Evolutionary conservation across 1,140 invertebrate species (phyloP), one percentile per base, ranked within the genome.

Genomic region (Geopemphigus sp.): DNA sequence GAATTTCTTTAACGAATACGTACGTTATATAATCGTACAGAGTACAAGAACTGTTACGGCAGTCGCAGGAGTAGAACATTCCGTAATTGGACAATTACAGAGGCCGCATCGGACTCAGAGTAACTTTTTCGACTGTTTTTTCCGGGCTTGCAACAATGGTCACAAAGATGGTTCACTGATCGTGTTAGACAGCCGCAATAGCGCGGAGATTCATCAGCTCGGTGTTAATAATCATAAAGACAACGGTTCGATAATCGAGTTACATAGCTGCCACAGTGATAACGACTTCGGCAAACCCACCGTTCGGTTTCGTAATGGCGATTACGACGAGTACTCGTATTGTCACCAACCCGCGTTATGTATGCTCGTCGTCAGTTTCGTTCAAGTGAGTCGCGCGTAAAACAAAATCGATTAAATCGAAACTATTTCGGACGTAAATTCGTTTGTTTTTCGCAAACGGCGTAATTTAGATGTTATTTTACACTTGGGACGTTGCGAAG

Each of bases 271-370:
- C 47, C 1, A 50, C 47, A 12, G 47, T 50, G 47, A 50, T 50
- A 12, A 11, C 47, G 32, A 39, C 32, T 3, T 39, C 8, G 8
- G 8, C 8, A 39, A 39, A 39, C 32, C 3, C 5, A 50, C 47
- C 14, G 14, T 50, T 50, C 47, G 14, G 5, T 14, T 50, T 14
- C 47, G 14, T 50, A 50, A 6, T 50, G 12, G 8, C 32, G 32
- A 50, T 45, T n/a, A n/a, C n/a, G 5, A 45, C 39, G 89, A 94
- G 84, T 96, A 96, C 86, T 91, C 89, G 14, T 50, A 50, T 39
- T 95, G 94, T 84, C 91, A 89, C 84, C 94, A 94, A 29, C 95
- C 94, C 3, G 92, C 94, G 3, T 82, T 97, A 54, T 93, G 93
- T 82, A 95, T 97, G 92, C 88, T 96, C 6, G 61, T 86, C 10